Evolutionary conservation across 2,113 vertebrate species (phyloP), one percentile per base, ranked within the genome.

Genomic region (Peromyscus maniculatus): DNA sequence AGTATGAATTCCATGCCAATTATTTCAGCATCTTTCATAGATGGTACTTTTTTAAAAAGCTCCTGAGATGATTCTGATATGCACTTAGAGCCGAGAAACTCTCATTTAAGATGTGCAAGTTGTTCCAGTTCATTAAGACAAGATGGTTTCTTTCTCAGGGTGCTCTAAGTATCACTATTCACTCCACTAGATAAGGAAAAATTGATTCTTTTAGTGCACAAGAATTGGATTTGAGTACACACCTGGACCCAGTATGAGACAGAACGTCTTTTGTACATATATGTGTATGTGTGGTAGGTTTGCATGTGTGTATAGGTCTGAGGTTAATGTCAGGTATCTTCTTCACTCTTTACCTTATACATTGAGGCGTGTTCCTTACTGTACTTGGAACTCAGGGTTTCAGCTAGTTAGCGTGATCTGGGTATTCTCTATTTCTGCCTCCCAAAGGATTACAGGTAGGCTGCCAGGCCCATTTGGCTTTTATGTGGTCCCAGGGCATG

Each of bases 71-170:
- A 80, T 94, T 90, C 78, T 90, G 62, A 84, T 84, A 52, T 84
- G 17, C 39, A 93, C 13, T 79, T 67, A 59, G 21, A 43, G 10
- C 19, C 59, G 33, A 95, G 72, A 91, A 93, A 22, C 59, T 83
- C 12, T 69, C 43, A 16, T 26, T 80, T 95, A 86, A 93, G 59
- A 64, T 55, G 91, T 91, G 31, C 15, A 83, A 91, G 66, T 19
- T 95, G 17, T 91, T 64, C 26, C 4, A n/a, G n/a, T 64, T 93
- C 21, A 78, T 95, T 96, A 94, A 77, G 57, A 91, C 64, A 93
- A 95, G 4, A 62, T 49, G 91, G n/a, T 80, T 95, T 96, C 52
- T 36, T 97, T 87, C 49, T 69, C 13, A 19, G 4, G 21, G 39
- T 91, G 21, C 49, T 92, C 79, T 91, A 82, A 43, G 36, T 94